Evolutionary conservation across 2,797 vertebrate genomes (phyloP), one percentile per base, ranked within the genome.

Genomic region (Salmo trutta): DNA sequence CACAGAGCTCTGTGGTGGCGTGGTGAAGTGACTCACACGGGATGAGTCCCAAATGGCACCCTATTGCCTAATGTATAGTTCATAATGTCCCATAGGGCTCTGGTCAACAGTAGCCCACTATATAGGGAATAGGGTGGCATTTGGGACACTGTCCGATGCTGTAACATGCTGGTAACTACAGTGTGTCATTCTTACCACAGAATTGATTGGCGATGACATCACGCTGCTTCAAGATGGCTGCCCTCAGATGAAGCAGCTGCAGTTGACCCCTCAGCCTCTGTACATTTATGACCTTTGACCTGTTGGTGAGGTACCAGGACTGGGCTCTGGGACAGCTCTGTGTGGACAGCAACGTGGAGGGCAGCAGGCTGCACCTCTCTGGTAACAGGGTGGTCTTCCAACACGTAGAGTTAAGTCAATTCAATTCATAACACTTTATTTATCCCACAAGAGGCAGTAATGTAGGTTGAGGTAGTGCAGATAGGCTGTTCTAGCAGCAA

Each of bases 251-350:
- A 33, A 14, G 5, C 19, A 56, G 24, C 47, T 54, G 15, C 70
- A 2, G 24, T 29, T 10, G 24, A 53, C 71, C 51, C 71, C 71
- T 29, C 51, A 54, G 52, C 88, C 84, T 3, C 77, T 92, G 24
- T 94, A 91, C 10, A 12, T 77, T n/a, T 15, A 84, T 93, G 88
- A 90, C 86, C 3, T 85, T 93, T 76, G 90, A 89, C 29, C 83
- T 94, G 53, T 84, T 94, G 36, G 91, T 91, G 74, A 92, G 86
- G 74, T 93, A 93, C 67, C 91, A 89, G 0, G 92, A 94, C 76
- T 94, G 89, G 0, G 89, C 90, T 0, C 79, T 93, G 75, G 92
- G 93, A 21, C 91, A 94, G 87, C 91, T 94, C 17, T 84, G 73
- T 69, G 82, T 94, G 3, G 86, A 93, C 77, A 88, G 91, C 77